Evolutionary conservation across 1,140 invertebrate genomes (phyloP).

Genomic region (Probaryconus sp.): DNA sequence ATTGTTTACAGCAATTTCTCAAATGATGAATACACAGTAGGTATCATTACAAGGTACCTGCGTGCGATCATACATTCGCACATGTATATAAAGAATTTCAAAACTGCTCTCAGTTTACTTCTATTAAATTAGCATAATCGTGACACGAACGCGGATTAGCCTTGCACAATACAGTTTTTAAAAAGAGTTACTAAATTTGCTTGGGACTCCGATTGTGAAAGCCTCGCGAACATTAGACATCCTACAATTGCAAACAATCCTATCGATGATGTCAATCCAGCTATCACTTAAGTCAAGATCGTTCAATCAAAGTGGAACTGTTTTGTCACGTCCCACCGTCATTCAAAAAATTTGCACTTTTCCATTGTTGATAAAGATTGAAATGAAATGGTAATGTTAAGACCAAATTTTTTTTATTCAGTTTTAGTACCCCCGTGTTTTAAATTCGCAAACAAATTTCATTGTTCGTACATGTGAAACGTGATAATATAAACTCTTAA

Average conservation of each 20-base stretch:
- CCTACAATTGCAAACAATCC: not conserved
- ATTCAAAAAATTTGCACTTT: no score
- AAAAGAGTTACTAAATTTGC: constrained; percentile 19
- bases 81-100: constrained; percentile 38
- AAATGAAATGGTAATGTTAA: no score
- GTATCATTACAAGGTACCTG: constrained; percentile 48
- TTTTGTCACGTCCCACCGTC: no score
- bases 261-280: not conserved
- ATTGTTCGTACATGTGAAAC: constrained; percentile 54
- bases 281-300: no score
- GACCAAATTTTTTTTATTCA: not conserved
- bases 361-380: not conserved
- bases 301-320: no score
- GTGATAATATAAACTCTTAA: constrained; percentile 31
- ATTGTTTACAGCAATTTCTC: constrained; percentile 49
- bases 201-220: constrained; percentile 46
- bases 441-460: no score
- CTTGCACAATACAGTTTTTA: constrained; percentile 51
- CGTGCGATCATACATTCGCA: constrained; percentile 36
- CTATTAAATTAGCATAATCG: constrained; percentile 63
- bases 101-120: constrained; percentile 56
- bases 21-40: constrained; percentile 35
- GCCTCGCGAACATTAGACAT: constrained; percentile 21
- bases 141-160: constrained; percentile 29
- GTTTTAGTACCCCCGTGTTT: constrained; percentile 48